Evolutionary conservation across 2,797 vertebrate species (phyloP), one percentile per base, ranked within the genome.

Genomic region (Sciurus vulgaris): DNA sequence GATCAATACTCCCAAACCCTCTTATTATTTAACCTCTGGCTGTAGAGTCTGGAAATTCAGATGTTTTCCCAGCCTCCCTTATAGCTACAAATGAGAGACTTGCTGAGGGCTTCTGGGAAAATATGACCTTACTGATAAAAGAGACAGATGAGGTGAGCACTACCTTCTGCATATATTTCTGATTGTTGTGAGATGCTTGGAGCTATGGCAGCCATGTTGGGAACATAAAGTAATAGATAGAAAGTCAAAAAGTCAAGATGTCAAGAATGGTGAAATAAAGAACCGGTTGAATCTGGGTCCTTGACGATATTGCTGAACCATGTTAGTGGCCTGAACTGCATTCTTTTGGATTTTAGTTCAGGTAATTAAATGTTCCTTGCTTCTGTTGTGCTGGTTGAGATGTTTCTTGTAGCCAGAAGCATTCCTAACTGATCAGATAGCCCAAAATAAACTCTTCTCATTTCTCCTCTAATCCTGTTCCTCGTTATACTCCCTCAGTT

Each of bases 311-410:
- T 56, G 24, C 38, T 85, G 24, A 74, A 41, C 6, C 49, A 77
- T 13, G n/a, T 24, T 1, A 18, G 47, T 87, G 63, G 24, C 14
- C 28, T 82, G 49, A 35, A 77, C 38, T 85, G 56, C 24, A 35
- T 59, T 83, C 77, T 82, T 44, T 20, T 44, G 78, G n/a, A 76
- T 86, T 91, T 92, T 22, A 54, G 7, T n/a, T 38, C 13, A 49
- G 20, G 7, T 49, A 28, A 88, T 69, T 93, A 82, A 94, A 72
- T 86, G 20, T 72, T 10, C 82, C 0, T 54, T 86, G 63, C 35
- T 89, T 89, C 17, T 73, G 74, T 11, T 81, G 59, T 89, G 30
- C 65, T 89, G 41, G 30, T 54, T 92, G 84, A 77, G 47, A 70
- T 77, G 26, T 87, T 87, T 78, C 67, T 93, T 93, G 15, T 14